Base-by-base conservation (phyloP, 1,140 invertebrate genomes). In the Drosophila melanica region DNA sequence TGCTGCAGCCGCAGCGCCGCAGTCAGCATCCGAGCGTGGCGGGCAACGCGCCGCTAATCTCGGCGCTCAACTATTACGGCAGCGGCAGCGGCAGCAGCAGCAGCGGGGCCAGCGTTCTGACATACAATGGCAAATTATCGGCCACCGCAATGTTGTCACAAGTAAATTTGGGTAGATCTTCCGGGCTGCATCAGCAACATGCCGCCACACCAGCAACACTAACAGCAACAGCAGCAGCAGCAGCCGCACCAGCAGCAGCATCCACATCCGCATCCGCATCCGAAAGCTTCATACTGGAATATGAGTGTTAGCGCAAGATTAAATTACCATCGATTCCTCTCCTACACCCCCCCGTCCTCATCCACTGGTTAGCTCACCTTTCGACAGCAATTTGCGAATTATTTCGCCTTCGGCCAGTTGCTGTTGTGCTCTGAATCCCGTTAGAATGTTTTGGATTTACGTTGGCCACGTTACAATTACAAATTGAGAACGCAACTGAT, bases 121-220 rank as follows among this genome's bases (percentile, higher is more conserved):
- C 81, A 57, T 86, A 86, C 82, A 89, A 89, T 80, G 85, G 76
- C 67, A 89, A 89, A 89, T 85, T 89, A 89, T 72, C 84, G 66
- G 79, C 84, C 23, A 90, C 85, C 76, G 84, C 85, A 72, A 89
- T 89, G 84, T 89, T 89, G 84, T 85, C 84, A 60, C 84, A 89
- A 84, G 84, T 90, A 74, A 89, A 89, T 89, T 90, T 78, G 55
- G 64, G 57, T 42, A 77, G 77, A 77, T 79, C 64, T 44, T 33
- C 63, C 7, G 16, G 69, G 60, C 62, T 69, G 48, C 80, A 65
- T 57, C 81, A 69, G 60, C 80, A 59, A 54, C 79, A 59, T 35
- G 30, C 44, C 16, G 23, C 44, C 11, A 18, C 53, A 58, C n/a
- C 42, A 30, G 14, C 79, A n/a, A 41, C 63, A 44, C n/a, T n/a